Percentiles rank a stretch among this genome's conserved stretches.
Conservation (phyloP, 2,113 vertebrate genomes). For the Xenopus laevis region DNA sequence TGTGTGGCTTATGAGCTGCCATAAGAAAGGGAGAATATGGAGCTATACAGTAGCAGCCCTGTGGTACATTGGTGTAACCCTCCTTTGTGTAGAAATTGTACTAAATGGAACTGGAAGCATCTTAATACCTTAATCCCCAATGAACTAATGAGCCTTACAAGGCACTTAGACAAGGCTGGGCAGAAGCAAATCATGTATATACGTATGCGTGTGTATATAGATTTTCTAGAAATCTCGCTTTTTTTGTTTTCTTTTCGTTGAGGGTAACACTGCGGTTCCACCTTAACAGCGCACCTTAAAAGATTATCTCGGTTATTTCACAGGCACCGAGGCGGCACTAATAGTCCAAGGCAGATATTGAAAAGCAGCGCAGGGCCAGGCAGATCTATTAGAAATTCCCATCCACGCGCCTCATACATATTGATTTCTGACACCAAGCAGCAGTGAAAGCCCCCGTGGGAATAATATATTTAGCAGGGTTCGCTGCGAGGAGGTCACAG, state of each 20-base stretch:
- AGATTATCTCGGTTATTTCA: slow-evolving; percentile 99
- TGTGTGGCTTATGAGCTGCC: background rate
- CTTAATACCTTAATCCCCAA: slow-evolving; percentile 60
- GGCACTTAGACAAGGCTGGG: slow-evolving; percentile 53
- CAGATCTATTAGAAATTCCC: slow-evolving; percentile 99
- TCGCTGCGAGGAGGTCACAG: slow-evolving; percentile 96
- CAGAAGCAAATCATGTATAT: slow-evolving; percentile 54
- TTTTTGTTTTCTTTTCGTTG: slow-evolving; percentile 65
- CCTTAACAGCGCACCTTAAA: slow-evolving; percentile 99
- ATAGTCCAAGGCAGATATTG: slow-evolving; percentile 99
- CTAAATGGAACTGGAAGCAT: slow-evolving; percentile 53
- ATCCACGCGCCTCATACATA: slow-evolving; percentile 99
- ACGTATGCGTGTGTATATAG: background rate
- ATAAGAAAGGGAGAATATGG: background rate
- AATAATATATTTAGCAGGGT: slow-evolving; percentile 99
- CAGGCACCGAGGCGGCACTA: slow-evolving; percentile 98
- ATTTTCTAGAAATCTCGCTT: background rate
- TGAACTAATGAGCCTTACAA: slow-evolving; percentile 54
- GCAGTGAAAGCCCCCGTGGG: slow-evolving; percentile 97
- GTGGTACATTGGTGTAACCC: slow-evolving; percentile 4
- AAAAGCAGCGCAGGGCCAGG: slow-evolving; percentile 96
- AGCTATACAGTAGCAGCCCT: background rate
- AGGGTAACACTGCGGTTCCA: slow-evolving; percentile 83
- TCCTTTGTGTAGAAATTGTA: slow-evolving; percentile 48
- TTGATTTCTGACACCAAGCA: slow-evolving; percentile 99